These are phyloP conservation scores for Fopius arisanus DNA, from an alignment of 1,140 invertebrate genomes.

Conservation along the genomic window DNA sequence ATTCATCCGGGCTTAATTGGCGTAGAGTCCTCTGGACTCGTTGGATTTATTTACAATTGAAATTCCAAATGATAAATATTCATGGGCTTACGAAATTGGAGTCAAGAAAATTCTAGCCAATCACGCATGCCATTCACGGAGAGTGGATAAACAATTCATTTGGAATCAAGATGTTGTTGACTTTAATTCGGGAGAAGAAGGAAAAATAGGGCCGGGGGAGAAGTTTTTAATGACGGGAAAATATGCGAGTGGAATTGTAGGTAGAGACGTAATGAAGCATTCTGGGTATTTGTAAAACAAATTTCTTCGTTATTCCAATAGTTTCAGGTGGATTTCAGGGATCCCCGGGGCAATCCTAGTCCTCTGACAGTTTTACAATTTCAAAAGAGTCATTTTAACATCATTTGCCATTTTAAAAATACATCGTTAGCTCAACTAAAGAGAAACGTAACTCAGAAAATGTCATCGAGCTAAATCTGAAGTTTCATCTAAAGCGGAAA, in stretches of 20 bases:
- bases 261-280: neutral
- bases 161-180: neutral
- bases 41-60: constrained; percentile 1
- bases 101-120: neutral
- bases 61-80: constrained; percentile 4
- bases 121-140: neutral
- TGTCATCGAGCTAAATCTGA: too few species aligned
- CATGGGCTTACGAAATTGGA: neutral
- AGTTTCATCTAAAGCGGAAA: too few species aligned
- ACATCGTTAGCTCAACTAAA: too few species aligned
- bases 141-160: constrained; percentile 5
- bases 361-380: neutral
- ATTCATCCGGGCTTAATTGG: neutral
- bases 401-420: too few species aligned
- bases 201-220: neutral
- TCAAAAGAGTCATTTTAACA: too few species aligned
- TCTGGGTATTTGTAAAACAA: neutral
- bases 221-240: neutral
- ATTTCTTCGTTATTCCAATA: neutral
- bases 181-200: neutral
- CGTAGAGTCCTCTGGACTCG: neutral
- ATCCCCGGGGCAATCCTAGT: neutral
- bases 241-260: neutral
- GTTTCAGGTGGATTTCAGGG: neutral
- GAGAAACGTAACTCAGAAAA: too few species aligned